Evolutionary conservation across 2,888 invertebrate genomes (phyloP).

Genomic region (Lasioglossum pauxillum): DNA sequence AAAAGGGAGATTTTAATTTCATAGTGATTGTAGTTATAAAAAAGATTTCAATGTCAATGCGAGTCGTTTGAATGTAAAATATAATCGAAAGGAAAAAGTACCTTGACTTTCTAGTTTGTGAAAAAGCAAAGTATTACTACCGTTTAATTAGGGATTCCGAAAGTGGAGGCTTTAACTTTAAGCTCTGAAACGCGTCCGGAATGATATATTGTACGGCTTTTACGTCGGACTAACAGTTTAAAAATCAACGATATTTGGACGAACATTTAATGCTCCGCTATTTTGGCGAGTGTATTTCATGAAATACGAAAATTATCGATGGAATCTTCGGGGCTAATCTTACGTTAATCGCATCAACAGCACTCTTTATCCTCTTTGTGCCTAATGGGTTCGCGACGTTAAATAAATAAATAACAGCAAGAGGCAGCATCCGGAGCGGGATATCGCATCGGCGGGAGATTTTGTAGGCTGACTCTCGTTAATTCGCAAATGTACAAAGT

Average conservation of each 20-base stretch:
- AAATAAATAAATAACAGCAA: background rate
- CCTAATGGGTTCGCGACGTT: background rate
- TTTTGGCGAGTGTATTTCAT: background rate
- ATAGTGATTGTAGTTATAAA: no score
- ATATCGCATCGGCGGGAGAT: background rate
- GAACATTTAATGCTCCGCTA: background rate
- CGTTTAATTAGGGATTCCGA: no score
- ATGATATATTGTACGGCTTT: background rate
- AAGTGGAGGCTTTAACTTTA: no score
- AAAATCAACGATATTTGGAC: background rate
- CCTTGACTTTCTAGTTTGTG: no score
- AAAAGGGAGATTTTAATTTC: no score
- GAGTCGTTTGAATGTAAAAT: no score
- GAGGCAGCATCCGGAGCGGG: background rate
- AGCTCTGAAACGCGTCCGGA: background rate
- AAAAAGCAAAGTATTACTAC: no score
- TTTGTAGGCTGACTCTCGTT: conserved; percentile 23
- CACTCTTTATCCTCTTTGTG: background rate
- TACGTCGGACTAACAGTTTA: background rate
- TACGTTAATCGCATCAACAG: background rate
- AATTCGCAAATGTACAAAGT: conserved; percentile 58
- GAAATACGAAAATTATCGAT: background rate
- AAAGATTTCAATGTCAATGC: no score
- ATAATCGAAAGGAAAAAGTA: no score
- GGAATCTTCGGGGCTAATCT: background rate